A percentile compares a stretch with the other conserved stretches of the same genome.
These are phyloP conservation scores for Copidosoma floridanum DNA, from an alignment of 1,140 invertebrate species.

Conservation along the genomic window DNA sequence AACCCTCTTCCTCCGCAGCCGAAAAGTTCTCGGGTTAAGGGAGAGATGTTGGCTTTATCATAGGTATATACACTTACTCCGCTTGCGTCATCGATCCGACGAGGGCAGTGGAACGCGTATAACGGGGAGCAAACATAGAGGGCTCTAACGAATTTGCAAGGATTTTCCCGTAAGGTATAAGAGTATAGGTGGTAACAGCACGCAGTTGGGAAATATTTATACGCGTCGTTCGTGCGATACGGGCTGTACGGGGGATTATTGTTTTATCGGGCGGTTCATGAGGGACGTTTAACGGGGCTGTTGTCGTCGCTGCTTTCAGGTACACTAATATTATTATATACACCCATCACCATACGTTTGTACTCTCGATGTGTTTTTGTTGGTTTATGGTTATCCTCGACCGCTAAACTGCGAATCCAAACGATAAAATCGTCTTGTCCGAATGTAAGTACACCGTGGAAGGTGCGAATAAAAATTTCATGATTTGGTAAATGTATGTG, in stretches of 20 bases:
- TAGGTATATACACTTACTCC: too few relatives aligned
- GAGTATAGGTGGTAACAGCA: neutral
- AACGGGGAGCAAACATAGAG: neutral
- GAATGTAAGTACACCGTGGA: too few relatives aligned
- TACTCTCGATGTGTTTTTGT: too few relatives aligned
- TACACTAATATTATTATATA: too few relatives aligned
- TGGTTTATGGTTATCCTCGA: too few relatives aligned
- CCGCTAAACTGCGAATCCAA: too few relatives aligned
- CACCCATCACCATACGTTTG: too few relatives aligned
- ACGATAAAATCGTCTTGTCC: too few relatives aligned
- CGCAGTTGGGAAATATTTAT: neutral
- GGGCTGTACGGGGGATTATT: neutral
- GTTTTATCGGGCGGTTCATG: neutral
- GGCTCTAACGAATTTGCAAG: neutral
- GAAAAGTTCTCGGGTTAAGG: constrained; percentile 1
- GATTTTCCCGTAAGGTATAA: neutral
- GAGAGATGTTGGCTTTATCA: too few relatives aligned
- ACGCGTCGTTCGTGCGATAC: neutral
- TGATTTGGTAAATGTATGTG: too few relatives aligned
- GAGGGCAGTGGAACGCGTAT: neutral
- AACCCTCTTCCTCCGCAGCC: constrained; percentile 16
- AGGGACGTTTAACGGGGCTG: neutral
- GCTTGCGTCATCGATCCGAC: constrained; percentile 1
- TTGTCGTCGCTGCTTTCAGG: too few relatives aligned
- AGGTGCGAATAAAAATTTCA: too few relatives aligned